Evolutionary conservation across 92 coral and sea anemone species (phyloP), one percentile per base, ranked within the genome.

Genomic region (Parazoanthus atlanticus): DNA sequence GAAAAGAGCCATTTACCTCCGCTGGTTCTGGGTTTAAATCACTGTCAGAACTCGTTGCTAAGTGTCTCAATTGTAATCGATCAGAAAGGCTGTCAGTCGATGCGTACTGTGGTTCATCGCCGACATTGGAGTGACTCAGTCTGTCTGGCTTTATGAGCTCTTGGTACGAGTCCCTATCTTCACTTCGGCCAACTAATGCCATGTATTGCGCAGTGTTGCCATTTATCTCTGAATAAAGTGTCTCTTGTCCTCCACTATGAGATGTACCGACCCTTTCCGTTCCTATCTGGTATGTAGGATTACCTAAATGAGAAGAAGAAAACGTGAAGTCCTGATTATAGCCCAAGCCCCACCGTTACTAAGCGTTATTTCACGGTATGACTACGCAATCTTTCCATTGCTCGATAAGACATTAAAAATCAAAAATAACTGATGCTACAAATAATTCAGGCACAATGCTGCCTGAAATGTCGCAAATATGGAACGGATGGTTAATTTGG

Each of bases 61-160:
- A 17, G 23, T 72, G 16, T 72, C 19, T 72, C 76, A 72, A 1
- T 30, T 11, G 76, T 4, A 72, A 25, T 29, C 5, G 33, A 25
- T 76, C 58, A 19, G 80, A 15, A 36, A 36, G 10, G 16, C 47
- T 23, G 25, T 36, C 29, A 23, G 28, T 25, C 5, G 80, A 36
- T 23, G 80, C 26, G 21, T 41, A 23, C 4, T 76, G 16, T 76
- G 54, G 46, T 23, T 26, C 80, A 76, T 26, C 13, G 58, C 54
- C 80, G 19, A 72, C 8, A 32, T 8, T 72, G 76, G 40, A 29
- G 28, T 9, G 80, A 19, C 56, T 38, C 19, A 21, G 69, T 61
- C 69, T 21, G 4, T n/a, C 80, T 40, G 80, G 80, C 46, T 76
- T 76, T 8, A 76, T 41, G 54, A 76, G 80, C 31, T 76, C 58